Percentiles rank a stretch among this genome's conserved stretches.
Evolutionary conservation across 1,140 invertebrate genomes (phyloP).

Genomic region (Caenorhabditis brenneri): DNA sequence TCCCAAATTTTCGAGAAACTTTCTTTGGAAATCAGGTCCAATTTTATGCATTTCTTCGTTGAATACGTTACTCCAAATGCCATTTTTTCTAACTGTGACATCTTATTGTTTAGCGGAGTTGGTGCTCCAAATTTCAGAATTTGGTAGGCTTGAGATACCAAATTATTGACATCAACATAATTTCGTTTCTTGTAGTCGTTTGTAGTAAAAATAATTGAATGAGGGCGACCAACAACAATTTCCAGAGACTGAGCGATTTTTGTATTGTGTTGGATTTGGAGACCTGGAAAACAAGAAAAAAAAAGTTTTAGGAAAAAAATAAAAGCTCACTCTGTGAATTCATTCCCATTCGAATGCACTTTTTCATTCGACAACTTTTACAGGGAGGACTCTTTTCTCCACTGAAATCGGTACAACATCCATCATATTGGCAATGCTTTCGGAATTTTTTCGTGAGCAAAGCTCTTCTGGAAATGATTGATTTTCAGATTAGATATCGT

Average conservation of each 20-base stretch:
- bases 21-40: background rate
- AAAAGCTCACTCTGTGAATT: background rate
- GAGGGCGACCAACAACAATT: background rate
- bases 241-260: background rate
- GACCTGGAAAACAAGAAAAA: background rate
- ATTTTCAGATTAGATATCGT: background rate
- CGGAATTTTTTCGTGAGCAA: background rate
- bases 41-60: background rate
- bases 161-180: background rate
- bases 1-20: background rate
- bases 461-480: background rate
- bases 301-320: background rate
- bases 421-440: background rate
- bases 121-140: background rate
- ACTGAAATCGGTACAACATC: background rate
- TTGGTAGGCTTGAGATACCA: background rate
- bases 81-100: background rate
- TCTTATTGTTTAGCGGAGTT: background rate
- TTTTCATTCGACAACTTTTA: background rate
- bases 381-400: background rate
- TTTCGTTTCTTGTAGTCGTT: background rate
- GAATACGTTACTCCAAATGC: background rate
- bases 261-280: background rate
- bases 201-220: background rate
- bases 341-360: background rate